These are phyloP conservation scores for Limnephilus auricula DNA, from an alignment of 2,888 invertebrate genomes.

Conservation along the genomic window DNA sequence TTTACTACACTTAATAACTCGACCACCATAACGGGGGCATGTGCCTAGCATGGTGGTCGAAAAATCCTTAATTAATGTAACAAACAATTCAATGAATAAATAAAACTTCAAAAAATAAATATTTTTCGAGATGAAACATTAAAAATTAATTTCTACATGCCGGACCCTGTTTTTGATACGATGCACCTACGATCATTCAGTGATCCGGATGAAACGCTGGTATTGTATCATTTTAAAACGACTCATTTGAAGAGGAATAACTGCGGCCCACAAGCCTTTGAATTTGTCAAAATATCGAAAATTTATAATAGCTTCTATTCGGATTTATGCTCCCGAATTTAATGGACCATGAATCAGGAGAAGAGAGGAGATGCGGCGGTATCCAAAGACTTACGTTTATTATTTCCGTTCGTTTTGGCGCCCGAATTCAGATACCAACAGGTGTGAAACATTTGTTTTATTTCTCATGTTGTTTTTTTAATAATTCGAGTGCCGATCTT, in stretches of 20 bases:
- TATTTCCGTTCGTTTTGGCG: conserved; percentile 60
- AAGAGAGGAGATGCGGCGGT: conserved; percentile 53
- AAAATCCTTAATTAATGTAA: too few relatives aligned
- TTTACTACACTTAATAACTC: too few relatives aligned
- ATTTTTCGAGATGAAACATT: too few relatives aligned
- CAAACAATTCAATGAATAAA: too few relatives aligned
- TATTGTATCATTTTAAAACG: conserved; percentile 20
- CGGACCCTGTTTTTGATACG: too few relatives aligned
- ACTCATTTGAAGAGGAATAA: conserved; percentile 4
- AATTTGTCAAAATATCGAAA: conserved; percentile 65
- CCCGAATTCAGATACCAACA: conserved; percentile 53
- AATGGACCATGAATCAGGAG: conserved; percentile 64
- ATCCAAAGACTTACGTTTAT: conserved; percentile 61
- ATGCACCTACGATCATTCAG: not conserved
- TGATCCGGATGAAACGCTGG: not conserved
- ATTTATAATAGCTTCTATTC: conserved; percentile 60
- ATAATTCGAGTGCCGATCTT: conserved; percentile 10
- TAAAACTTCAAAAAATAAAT: too few relatives aligned
- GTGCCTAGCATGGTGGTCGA: too few relatives aligned
- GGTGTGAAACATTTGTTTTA: conserved; percentile 65
- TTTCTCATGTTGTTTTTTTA: conserved; percentile 31
- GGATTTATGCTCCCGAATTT: conserved; percentile 58
- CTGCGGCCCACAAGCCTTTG: conserved; percentile 47
- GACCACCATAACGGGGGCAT: too few relatives aligned
- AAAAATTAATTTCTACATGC: too few relatives aligned